Percentiles rank a stretch among this genome's conserved stretches.
Evolutionary conservation across 2,797 vertebrate genomes (phyloP).

Genomic region (Cirrhinus molitorella): DNA sequence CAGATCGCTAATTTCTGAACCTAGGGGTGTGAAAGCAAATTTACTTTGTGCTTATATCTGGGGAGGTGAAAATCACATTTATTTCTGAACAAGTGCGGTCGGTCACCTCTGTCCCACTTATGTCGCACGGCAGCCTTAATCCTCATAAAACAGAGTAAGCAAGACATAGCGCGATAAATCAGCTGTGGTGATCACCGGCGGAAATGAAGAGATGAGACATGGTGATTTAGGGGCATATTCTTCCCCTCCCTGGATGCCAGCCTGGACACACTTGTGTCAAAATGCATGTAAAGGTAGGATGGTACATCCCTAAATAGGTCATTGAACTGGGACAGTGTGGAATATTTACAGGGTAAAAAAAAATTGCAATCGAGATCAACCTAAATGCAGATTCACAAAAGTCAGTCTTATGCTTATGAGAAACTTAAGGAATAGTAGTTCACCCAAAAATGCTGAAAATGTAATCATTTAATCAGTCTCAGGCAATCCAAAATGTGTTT

Average conservation of each 20-base stretch:
- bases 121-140: conserved; percentile 38
- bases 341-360: conserved; percentile 18
- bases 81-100: conserved; percentile 43
- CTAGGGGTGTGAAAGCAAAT: conserved; percentile 15
- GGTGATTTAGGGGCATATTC: conserved; percentile 39
- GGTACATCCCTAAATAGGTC: conserved; percentile 46
- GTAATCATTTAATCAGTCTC: background rate
- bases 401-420: background rate
- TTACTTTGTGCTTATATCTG: conserved; percentile 8
- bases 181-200: conserved; percentile 39
- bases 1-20: conserved; percentile 30
- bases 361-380: background rate
- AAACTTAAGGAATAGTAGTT: no score
- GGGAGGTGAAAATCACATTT: conserved; percentile 24
- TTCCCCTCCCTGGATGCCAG: conserved; percentile 26
- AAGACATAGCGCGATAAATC: conserved; percentile 53
- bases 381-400: conserved; percentile 2
- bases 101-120: conserved; percentile 54
- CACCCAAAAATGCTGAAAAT: background rate
- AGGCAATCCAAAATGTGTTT: background rate
- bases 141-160: conserved; percentile 41
- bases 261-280: conserved; percentile 26
- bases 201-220: conserved; percentile 23
- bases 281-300: conserved; percentile 36
- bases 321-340: conserved; percentile 24